Conservation (phyloP, 2,888 invertebrate genomes). For the Dermolepida albohirtum region DNA sequence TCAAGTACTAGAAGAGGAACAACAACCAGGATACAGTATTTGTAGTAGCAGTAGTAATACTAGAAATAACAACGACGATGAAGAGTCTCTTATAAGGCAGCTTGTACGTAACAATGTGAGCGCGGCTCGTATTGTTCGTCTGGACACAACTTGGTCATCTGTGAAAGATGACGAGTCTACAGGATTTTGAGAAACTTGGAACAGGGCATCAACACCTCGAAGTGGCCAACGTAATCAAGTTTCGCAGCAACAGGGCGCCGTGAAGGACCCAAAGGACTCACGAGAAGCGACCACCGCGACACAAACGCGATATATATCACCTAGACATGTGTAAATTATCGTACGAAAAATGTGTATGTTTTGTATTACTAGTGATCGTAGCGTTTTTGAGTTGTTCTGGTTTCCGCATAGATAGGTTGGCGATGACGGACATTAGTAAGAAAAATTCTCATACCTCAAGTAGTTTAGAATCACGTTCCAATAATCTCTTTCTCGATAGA, state of each 20-base stretch:
- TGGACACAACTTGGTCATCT: constrained; percentile 51
- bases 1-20: constrained; percentile 12
- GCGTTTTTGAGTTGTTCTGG: constrained; percentile 64
- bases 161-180: constrained; percentile 60
- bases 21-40: constrained; percentile 27
- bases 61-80: constrained; percentile 38
- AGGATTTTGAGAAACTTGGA: constrained; percentile 54
- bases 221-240: constrained; percentile 56
- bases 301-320: constrained; percentile 46
- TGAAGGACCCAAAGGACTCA: constrained; percentile 53
- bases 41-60: constrained; percentile 20
- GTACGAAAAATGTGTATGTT: constrained; percentile 66
- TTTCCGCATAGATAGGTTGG: constrained; percentile 64
- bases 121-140: constrained; percentile 46
- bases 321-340: constrained; percentile 65
- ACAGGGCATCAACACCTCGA: constrained; percentile 56
- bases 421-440: constrained; percentile 60
- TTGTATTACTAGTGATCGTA: constrained; percentile 64
- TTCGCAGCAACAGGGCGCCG: constrained; percentile 57
- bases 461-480: constrained; percentile 53
- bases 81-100: constrained; percentile 47
- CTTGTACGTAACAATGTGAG: constrained; percentile 49
- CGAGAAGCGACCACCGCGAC: constrained; percentile 44
- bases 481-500: constrained; percentile 46
- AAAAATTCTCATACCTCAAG: constrained; percentile 55